Evolutionary conservation across 2,113 vertebrate genomes (phyloP).

Genomic region (Hemiprocne comata): DNA sequence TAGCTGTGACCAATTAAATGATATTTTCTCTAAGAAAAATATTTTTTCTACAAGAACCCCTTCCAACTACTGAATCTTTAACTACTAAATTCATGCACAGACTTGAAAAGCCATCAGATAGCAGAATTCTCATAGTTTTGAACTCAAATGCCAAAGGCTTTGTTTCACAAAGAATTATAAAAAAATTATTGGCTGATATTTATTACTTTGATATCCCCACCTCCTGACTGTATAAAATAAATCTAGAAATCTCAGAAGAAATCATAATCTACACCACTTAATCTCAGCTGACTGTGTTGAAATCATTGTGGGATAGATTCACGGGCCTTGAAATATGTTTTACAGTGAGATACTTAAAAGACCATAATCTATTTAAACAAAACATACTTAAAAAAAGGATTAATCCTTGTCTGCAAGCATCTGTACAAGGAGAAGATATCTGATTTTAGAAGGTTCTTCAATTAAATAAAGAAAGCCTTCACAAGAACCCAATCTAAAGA

Average conservation of each 20-base stretch:
- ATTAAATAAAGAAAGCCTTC: not conserved
- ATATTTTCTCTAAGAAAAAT: not conserved
- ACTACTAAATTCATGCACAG: not conserved
- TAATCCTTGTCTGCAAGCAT: not conserved
- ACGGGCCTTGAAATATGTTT: not conserved
- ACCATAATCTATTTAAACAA: conserved; percentile 14
- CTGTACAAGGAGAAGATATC: not conserved
- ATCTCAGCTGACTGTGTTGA: not conserved
- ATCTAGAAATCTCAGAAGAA: conserved; percentile 3
- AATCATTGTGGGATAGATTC: not conserved
- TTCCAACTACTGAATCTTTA: not conserved
- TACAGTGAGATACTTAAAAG: not conserved
- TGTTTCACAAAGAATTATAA: not conserved
- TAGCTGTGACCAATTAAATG: conserved; percentile 14
- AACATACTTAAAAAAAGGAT: not conserved
- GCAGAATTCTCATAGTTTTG: not conserved
- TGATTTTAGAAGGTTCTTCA: not conserved
- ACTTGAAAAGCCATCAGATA: not conserved
- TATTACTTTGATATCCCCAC: not conserved
- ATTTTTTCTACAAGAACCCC: not conserved
- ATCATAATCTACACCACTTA: not conserved
- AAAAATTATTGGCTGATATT: not conserved
- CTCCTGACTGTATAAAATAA: not conserved
- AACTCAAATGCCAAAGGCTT: not conserved
- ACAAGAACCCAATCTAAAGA: not conserved